phyloP scores from a whole-genome alignment of 2,888 invertebrate species.

The Graphium colonna region DNA sequence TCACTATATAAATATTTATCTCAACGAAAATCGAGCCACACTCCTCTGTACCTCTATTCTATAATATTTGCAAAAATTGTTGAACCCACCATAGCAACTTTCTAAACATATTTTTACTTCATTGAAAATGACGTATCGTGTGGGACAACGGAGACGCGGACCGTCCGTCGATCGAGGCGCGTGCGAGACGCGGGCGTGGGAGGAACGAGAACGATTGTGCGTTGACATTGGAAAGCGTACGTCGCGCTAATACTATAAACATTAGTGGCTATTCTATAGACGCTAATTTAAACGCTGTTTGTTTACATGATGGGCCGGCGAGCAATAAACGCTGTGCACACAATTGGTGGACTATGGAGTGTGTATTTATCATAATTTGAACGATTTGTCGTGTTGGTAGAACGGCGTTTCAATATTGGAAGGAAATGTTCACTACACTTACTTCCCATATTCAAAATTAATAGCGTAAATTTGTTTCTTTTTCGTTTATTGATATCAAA shows the following conservation, averaged over 20 bases:
- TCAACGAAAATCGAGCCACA: too few species aligned
- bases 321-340: constrained; percentile 10
- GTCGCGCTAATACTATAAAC: constrained; percentile 45
- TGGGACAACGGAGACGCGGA: constrained; percentile 41
- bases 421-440: too few species aligned
- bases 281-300: constrained; percentile 30
- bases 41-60: too few species aligned
- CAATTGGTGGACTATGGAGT: background rate
- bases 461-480: too few species aligned
- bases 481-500: too few species aligned
- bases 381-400: constrained; percentile 11
- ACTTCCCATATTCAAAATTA: too few species aligned
- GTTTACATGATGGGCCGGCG: constrained; percentile 22
- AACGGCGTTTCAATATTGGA: background rate
- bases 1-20: too few species aligned
- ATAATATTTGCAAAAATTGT: too few species aligned
- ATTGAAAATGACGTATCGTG: constrained; percentile 26
- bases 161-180: constrained; percentile 59
- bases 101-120: background rate
- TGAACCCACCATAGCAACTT: background rate
- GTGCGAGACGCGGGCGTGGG: constrained; percentile 48
- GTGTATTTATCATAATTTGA: constrained; percentile 2
- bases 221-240: constrained; percentile 66
- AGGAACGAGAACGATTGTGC: constrained; percentile 51
- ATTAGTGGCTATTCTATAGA: constrained; percentile 21